These are phyloP conservation scores for Palythoa grandiflora DNA, from an alignment of 92 coral and sea anemone genomes.

Conservation along the genomic window DNA sequence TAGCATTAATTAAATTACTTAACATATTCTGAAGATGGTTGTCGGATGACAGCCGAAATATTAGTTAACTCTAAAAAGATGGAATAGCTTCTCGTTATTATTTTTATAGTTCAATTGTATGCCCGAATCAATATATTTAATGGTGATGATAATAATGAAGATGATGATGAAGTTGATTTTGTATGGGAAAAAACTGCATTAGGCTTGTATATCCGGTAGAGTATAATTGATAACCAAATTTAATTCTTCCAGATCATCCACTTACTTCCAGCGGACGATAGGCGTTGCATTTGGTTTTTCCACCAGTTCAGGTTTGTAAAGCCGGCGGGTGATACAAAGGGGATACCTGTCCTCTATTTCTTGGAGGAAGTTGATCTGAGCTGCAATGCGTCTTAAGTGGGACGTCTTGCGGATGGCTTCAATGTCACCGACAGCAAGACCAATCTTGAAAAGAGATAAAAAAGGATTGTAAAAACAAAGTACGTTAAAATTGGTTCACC, in stretches of 20 bases:
- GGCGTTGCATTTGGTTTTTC: constrained; percentile 60
- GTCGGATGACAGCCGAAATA: too few relatives aligned
- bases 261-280: constrained; percentile 50
- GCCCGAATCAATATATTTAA: too few relatives aligned
- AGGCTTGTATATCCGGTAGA: neutral
- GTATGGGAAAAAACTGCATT: neutral
- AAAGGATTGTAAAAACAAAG: constrained; percentile 48
- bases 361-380: constrained; percentile 73
- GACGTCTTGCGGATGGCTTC: constrained; percentile 66
- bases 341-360: constrained; percentile 82
- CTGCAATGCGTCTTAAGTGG: constrained; percentile 65
- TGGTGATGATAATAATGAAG: neutral
- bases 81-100: too few relatives aligned
- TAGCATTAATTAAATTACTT: too few relatives aligned
- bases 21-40: too few relatives aligned
- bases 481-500: too few relatives aligned
- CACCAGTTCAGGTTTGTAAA: constrained; percentile 58
- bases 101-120: too few relatives aligned
- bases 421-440: constrained; percentile 72
- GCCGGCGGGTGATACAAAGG: constrained; percentile 61
- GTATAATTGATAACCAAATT: neutral
- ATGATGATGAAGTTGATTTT: neutral
- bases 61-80: too few relatives aligned
- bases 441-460: constrained; percentile 39
- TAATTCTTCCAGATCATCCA: neutral